Conservation (phyloP, 1,140 invertebrate species). For the Oppia nitens region DNA sequence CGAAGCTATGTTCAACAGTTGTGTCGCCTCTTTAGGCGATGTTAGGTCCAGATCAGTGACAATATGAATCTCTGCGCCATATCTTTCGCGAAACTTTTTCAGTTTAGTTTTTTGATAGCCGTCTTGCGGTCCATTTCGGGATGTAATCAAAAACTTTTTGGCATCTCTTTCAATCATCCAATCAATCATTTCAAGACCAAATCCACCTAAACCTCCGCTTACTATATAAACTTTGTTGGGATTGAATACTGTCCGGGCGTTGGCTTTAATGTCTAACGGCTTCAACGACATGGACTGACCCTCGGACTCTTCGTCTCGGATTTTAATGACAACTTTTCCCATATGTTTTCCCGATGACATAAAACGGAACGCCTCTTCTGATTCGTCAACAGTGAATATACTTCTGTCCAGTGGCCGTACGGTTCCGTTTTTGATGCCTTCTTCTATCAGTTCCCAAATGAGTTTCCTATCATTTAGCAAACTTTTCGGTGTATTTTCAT, state of each 20-base stretch:
- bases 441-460: slow-evolving; percentile 36
- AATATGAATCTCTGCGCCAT: slow-evolving; percentile 48
- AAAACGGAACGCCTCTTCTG: slow-evolving; percentile 35
- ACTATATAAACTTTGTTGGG: slow-evolving; percentile 30
- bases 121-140: slow-evolving; percentile 33
- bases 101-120: slow-evolving; percentile 34
- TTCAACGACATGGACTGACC: slow-evolving; percentile 19
- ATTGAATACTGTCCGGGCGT: slow-evolving; percentile 30
- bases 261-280: slow-evolving; percentile 24
- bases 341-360: slow-evolving; percentile 80
- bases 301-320: slow-evolving; percentile 37
- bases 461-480: slow-evolving; percentile 42
- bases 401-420: slow-evolving; percentile 64
- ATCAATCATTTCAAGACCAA: slow-evolving; percentile 38
- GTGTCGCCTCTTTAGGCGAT: slow-evolving; percentile 42
- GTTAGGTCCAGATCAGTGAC: slow-evolving; percentile 47
- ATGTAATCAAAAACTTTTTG: slow-evolving; percentile 34
- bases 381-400: slow-evolving; percentile 32
- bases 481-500: slow-evolving; percentile 40
- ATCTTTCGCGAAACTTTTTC: slow-evolving; percentile 34
- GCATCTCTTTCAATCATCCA: slow-evolving; percentile 38
- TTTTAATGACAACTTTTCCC: slow-evolving; percentile 38
- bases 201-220: slow-evolving; percentile 39
- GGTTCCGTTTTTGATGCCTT: slow-evolving; percentile 66
- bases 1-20: slow-evolving; percentile 48